Evolutionary conservation across 2,113 vertebrate genomes (phyloP), one percentile per base, ranked within the genome.

Genomic region (Propithecus coquereli): DNA sequence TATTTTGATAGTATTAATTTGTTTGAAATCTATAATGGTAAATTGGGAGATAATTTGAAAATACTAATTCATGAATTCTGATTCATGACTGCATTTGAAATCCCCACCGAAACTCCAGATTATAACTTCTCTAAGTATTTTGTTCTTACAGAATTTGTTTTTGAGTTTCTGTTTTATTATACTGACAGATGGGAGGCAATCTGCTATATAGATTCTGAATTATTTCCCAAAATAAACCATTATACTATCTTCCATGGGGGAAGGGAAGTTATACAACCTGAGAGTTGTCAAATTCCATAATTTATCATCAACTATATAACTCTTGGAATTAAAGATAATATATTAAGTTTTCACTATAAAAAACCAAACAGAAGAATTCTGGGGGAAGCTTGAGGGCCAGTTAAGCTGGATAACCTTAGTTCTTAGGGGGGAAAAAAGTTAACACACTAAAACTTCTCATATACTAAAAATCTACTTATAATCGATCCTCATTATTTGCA

Each of bases 41-140:
- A 79, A 84, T 91, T 76, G 82, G 59, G 34, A 68, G 76, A 91
- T 54, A 87, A 82, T 52, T 79, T 84, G 77, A 70, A 88, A 96
- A 94, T 45, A 96, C 13, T 61, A 81, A 90, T 47, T 83, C 12
- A 77, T 52, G 47, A 94, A 86, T 93, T 93, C 65, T 93, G 61
- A 57, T 57, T 57, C 20, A 22, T 57, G 54, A 57, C 8, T 57
- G 18, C 30, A 90, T 74, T 82, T 45, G 59, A 30, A 71, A 96
- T 70, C 32, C 3, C 14, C 18, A 84, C 43, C 59, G 81, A 74
- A 17, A 86, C 6, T 57, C 52, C 57, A 92, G 61, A 92, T 40
- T 92, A 0, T 84, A 92, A 83, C n/a, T 94, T 77, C 47, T 85
- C 43, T 74, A 70, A 94, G 77, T 18, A 84, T 40, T 92, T 50